These are phyloP conservation scores for Fistularia commersonii DNA, from an alignment of 2,797 vertebrate species.

Conservation along the genomic window DNA sequence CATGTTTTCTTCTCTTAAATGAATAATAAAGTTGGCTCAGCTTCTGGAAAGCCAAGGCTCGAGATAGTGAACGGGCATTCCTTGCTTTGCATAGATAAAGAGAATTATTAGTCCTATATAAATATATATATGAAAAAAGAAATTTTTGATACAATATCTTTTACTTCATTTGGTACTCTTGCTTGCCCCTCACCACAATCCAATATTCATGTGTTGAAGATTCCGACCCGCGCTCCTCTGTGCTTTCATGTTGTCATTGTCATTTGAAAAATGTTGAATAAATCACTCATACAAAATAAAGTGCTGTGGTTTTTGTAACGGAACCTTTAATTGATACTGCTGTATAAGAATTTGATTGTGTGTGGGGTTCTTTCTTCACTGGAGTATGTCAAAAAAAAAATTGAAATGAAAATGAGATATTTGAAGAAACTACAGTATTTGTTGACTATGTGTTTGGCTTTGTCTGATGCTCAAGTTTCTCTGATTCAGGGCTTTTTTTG, in stretches of 20 bases:
- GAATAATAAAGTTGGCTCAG: constrained; percentile 45
- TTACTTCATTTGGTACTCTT: constrained; percentile 82
- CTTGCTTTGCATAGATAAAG: constrained; percentile 76
- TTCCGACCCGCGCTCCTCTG: constrained; percentile 28
- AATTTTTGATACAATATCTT: constrained; percentile 80
- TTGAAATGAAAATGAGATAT: no score
- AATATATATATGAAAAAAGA: constrained; percentile 71
- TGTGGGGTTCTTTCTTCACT: no score
- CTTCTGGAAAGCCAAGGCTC: constrained; percentile 45
- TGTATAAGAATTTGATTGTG: no score
- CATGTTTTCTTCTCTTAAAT: constrained; percentile 27
- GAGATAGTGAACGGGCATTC: constrained; percentile 66
- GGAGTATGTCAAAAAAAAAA: no score
- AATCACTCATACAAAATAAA: constrained; percentile 39
- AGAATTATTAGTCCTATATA: constrained; percentile 77
- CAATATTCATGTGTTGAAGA: constrained; percentile 36
- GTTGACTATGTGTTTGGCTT: no score
- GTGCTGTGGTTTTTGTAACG: no score
- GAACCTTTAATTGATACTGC: no score
- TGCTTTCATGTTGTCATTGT: constrained; percentile 65
- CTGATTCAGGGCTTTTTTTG: no score
- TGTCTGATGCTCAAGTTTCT: no score
- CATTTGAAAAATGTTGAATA: constrained; percentile 58
- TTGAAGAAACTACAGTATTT: no score
- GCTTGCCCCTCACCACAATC: constrained; percentile 45